These are phyloP conservation scores for Acanthopleura granulata DNA, from an alignment of 2,888 invertebrate species.

Conservation along the genomic window DNA sequence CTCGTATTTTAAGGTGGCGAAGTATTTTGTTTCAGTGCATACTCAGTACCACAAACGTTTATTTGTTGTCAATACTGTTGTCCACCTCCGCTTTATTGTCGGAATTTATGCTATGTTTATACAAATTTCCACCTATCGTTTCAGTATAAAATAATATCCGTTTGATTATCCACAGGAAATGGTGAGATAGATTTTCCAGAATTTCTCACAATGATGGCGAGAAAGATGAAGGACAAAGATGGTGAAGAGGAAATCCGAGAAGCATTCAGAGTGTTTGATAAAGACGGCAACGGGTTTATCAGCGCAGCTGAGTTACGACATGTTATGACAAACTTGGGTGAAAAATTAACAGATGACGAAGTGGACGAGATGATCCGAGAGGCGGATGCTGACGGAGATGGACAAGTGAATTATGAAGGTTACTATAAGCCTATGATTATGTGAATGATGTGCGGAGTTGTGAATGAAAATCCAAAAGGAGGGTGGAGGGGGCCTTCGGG, in stretches of 20 bases:
- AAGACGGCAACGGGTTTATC: background rate
- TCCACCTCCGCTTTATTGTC: too few species aligned
- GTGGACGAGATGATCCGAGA: constrained; percentile 87
- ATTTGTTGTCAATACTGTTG: too few species aligned
- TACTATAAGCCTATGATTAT: background rate
- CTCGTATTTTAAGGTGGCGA: too few species aligned
- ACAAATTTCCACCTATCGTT: too few species aligned
- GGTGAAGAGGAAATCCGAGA: constrained; percentile 94
- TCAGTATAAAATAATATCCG: background rate
- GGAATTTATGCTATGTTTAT: too few species aligned
- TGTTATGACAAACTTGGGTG: background rate
- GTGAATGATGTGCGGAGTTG: background rate
- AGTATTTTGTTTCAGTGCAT: too few species aligned
- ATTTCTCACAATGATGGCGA: constrained; percentile 99
- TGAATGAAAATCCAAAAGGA: too few species aligned
- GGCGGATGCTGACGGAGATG: constrained; percentile 98
- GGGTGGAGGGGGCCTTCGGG: too few species aligned
- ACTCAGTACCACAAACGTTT: too few species aligned
- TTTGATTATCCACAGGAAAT: constrained; percentile 79
- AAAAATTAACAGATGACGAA: constrained; percentile 5
- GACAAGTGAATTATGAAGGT: constrained; percentile 64
- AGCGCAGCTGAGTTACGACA: constrained; percentile 4
- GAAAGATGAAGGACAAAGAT: constrained; percentile 99
- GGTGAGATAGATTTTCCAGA: constrained; percentile 99
- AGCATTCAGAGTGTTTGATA: constrained; percentile 2